Conservation (phyloP, 2,113 vertebrate species). For the Sphaerodactylus townsendi region DNA sequence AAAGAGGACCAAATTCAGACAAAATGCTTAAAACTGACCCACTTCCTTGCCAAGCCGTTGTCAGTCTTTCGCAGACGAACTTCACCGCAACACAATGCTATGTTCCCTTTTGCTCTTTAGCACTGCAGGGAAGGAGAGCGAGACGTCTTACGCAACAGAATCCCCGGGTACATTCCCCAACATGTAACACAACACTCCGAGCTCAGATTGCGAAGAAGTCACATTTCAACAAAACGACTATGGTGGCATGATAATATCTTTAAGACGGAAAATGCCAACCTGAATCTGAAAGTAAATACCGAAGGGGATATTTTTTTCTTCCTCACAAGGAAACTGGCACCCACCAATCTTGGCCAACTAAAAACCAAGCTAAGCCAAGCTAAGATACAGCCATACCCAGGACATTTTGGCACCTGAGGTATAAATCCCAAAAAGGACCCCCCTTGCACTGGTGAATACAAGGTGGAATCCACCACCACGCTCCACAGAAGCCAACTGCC, state of each 20-base stretch:
- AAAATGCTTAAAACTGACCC: not conserved
- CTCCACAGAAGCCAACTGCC: not conserved
- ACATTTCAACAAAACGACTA: not conserved
- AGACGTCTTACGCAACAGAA: rapidly evolving
- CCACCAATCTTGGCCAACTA: not conserved
- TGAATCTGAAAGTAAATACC: not conserved
- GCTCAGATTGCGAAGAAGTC: not conserved
- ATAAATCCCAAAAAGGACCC: no score
- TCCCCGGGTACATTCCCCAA: not conserved
- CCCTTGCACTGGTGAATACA: no score
- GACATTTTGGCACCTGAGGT: not conserved
- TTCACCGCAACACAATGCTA: not conserved
- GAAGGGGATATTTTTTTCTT: no score
- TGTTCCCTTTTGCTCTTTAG: constrained; percentile 1
- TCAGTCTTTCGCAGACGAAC: constrained; percentile 9
- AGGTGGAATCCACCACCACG: no score
- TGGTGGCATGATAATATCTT: not conserved
- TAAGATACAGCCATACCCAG: no score
- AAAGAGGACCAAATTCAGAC: not conserved
- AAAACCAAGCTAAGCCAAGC: not conserved
- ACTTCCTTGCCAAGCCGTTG: not conserved
- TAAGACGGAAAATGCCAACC: not conserved
- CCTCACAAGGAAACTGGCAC: not conserved
- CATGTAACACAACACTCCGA: rapidly evolving
- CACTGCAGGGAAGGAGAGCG: not conserved